A percentile compares a stretch with the other conserved stretches of the same genome.
Conservation (phyloP, 1,140 invertebrate species). For the Euwallacea fornicatus region DNA sequence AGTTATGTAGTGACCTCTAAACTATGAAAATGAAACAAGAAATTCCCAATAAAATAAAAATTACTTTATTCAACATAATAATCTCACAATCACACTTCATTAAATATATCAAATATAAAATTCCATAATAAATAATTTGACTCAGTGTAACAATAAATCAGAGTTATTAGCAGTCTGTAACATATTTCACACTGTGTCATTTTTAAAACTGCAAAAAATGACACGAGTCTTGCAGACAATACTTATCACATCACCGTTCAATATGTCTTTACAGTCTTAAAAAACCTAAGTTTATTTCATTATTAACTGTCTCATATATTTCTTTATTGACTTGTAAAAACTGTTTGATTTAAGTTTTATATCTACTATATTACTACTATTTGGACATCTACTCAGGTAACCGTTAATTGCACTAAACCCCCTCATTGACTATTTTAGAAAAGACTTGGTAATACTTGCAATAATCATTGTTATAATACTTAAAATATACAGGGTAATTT, state of each 20-base stretch:
- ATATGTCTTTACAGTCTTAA: not conserved
- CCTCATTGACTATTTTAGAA: not conserved
- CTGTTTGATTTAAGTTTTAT: not conserved
- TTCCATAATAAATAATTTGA: no score
- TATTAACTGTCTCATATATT: not conserved
- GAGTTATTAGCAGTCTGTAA: no score
- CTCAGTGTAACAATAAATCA: no score
- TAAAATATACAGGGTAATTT: not conserved
- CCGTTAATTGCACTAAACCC: conserved; percentile 10
- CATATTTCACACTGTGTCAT: no score
- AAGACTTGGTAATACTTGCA: not conserved
- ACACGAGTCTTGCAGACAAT: not conserved
- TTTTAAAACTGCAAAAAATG: conserved; percentile 23
- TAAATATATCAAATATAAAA: no score
- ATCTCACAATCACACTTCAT: no score
- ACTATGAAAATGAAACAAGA: no score
- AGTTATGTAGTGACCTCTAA: no score
- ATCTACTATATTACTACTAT: not conserved
- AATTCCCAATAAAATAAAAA: no score
- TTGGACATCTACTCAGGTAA: conserved; percentile 6
- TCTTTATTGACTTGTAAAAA: not conserved
- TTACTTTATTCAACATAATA: no score
- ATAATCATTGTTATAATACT: no score
- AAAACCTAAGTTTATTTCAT: not conserved
- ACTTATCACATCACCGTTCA: not conserved